These are phyloP conservation scores for Astur gentilis DNA, from an alignment of 2,113 vertebrate genomes.

Conservation along the genomic window DNA sequence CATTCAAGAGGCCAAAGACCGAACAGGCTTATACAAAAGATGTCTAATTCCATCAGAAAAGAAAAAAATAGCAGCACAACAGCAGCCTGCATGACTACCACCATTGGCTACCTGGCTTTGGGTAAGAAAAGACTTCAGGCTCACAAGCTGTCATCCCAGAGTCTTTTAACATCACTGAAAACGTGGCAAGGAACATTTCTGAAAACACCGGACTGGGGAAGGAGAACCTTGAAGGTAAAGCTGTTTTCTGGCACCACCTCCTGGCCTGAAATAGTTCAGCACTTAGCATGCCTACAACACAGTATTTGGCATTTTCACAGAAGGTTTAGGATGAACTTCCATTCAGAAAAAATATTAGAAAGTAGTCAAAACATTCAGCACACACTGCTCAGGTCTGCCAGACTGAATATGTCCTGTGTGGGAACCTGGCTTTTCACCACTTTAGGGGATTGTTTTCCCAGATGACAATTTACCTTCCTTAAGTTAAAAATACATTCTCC, in stretches of 20 bases:
- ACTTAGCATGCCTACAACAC: background rate
- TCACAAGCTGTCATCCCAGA: background rate
- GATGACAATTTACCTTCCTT: background rate
- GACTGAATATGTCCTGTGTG: background rate
- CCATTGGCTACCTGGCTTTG: background rate
- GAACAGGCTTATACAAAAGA: background rate
- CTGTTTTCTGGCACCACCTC: slow-evolving; percentile 43
- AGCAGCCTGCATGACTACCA: background rate
- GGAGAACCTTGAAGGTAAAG: background rate
- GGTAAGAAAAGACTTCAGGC: background rate
- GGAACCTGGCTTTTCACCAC: background rate
- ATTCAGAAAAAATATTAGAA: background rate
- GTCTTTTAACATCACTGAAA: background rate
- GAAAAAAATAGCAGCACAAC: background rate
- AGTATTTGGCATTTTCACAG: background rate
- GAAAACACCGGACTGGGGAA: background rate
- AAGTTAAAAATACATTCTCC: background rate
- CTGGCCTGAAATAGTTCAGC: slow-evolving; percentile 23
- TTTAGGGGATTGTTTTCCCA: background rate
- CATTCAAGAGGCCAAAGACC: background rate
- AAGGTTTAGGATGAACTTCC: background rate
- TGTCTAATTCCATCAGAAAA: background rate
- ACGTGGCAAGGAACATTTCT: background rate
- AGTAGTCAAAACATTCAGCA: background rate
- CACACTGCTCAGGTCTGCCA: background rate